phyloP scores from a whole-genome alignment of 2,113 vertebrate species.

The Macroglossus sobrinus region DNA sequence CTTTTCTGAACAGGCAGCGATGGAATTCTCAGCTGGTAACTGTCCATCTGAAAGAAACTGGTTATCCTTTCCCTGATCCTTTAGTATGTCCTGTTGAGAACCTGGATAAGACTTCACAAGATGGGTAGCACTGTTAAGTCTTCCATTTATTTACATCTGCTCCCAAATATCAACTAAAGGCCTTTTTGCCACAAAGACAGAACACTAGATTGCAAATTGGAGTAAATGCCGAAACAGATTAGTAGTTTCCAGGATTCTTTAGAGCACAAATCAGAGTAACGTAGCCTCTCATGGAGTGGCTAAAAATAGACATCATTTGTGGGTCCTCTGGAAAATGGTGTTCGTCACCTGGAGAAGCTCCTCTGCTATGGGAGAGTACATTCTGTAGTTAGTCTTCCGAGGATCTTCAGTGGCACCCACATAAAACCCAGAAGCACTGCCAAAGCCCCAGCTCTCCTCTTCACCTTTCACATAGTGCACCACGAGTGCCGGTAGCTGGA shows the following conservation, averaged over 20 bases:
- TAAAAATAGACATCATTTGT: not conserved
- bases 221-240: slow-evolving; percentile 91
- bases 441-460: too few relatives aligned
- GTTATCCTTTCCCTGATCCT: slow-evolving; percentile 96
- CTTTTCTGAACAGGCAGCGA: slow-evolving; percentile 90
- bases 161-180: slow-evolving; percentile 92
- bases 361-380: not conserved
- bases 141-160: slow-evolving; percentile 91
- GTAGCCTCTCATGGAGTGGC: not conserved
- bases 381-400: not conserved
- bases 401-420: not conserved
- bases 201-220: slow-evolving; percentile 96
- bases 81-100: slow-evolving; percentile 91
- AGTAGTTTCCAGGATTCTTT: not conserved
- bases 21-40: slow-evolving; percentile 94
- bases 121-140: slow-evolving; percentile 92
- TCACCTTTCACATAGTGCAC: too few relatives aligned
- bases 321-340: not conserved
- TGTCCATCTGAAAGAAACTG: slow-evolving; percentile 93
- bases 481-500: not conserved
- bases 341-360: not conserved
- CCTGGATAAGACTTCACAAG: slow-evolving; percentile 87
- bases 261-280: not conserved
- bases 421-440: not conserved
- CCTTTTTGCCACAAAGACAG: slow-evolving; percentile 97